Conservation (phyloP, 2,113 vertebrate genomes). For the Epinephelus moara region DNA sequence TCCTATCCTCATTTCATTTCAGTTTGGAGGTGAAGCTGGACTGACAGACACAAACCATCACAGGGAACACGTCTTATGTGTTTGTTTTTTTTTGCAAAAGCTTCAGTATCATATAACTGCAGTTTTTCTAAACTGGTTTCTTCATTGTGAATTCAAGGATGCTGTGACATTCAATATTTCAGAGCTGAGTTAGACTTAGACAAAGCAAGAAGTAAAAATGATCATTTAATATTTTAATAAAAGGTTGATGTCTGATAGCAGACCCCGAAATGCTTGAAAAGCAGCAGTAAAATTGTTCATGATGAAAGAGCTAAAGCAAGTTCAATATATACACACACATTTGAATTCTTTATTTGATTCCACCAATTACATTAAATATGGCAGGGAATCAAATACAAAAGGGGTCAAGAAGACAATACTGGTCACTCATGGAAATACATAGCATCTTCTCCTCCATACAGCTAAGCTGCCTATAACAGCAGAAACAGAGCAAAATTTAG, state of each 20-base stretch:
- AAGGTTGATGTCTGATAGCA: background rate
- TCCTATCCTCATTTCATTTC: too few species aligned
- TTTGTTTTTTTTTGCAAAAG: background rate
- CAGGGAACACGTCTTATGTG: background rate
- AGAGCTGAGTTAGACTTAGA: background rate
- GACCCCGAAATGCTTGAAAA: background rate
- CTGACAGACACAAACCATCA: background rate
- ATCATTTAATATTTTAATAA: background rate
- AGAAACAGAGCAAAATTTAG: too few species aligned
- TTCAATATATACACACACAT: background rate
- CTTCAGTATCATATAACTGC: background rate
- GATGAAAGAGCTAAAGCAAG: background rate
- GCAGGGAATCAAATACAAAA: too few species aligned
- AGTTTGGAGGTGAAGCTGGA: too few species aligned
- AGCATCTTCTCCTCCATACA: too few species aligned
- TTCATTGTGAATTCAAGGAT: background rate
- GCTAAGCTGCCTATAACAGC: too few species aligned
- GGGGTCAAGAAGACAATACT: too few species aligned
- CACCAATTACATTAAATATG: too few species aligned
- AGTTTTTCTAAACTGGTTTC: background rate
- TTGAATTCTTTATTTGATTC: too few species aligned
- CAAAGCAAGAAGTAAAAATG: background rate
- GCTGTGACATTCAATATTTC: background rate
- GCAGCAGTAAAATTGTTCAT: conserved; percentile 1
- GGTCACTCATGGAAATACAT: too few species aligned